Percentiles rank a stretch among this genome's conserved stretches.
phyloP scores from a whole-genome alignment of 2,888 invertebrate genomes.

The Diaphora mendica region DNA sequence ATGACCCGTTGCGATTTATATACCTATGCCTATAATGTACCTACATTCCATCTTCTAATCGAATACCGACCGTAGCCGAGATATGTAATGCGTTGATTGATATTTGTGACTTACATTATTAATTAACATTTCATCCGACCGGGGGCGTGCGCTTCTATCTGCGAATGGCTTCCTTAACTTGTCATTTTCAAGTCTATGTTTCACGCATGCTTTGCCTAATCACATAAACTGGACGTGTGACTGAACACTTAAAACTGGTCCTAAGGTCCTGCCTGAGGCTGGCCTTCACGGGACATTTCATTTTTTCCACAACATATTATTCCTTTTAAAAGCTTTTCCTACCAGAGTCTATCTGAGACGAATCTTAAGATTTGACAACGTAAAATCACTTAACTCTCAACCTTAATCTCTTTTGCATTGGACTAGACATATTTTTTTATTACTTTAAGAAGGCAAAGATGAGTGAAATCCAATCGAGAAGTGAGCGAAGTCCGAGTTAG shows the following conservation, averaged over 20 bases:
- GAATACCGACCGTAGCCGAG: constrained; percentile 64
- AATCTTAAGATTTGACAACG: constrained; percentile 58
- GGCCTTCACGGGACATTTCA: constrained; percentile 61
- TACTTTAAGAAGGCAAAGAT: constrained; percentile 85
- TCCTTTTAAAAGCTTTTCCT: constrained; percentile 69
- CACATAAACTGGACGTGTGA: constrained; percentile 82
- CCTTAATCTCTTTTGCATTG: constrained; percentile 85
- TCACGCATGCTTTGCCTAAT: constrained; percentile 83
- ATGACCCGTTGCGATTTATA: constrained; percentile 41
- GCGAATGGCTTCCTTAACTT: constrained; percentile 53
- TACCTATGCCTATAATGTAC: constrained; percentile 51
- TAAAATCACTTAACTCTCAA: constrained; percentile 78
- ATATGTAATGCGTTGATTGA: constrained; percentile 65
- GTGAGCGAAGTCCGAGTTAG: constrained; percentile 62
- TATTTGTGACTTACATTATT: constrained; percentile 58
- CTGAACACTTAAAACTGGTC: constrained; percentile 83
- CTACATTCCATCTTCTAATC: constrained; percentile 57
- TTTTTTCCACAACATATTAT: constrained; percentile 66
- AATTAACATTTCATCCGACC: constrained; percentile 52
- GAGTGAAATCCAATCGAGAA: constrained; percentile 80
- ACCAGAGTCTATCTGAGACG: constrained; percentile 69
- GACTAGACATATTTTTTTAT: constrained; percentile 83
- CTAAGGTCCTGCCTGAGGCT: constrained; percentile 61
- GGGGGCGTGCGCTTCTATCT: constrained; percentile 31
- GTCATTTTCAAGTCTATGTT: constrained; percentile 77